Base-by-base conservation (phyloP, 2,113 vertebrate genomes). In the Boulengeromyrus knoepffleri region DNA sequence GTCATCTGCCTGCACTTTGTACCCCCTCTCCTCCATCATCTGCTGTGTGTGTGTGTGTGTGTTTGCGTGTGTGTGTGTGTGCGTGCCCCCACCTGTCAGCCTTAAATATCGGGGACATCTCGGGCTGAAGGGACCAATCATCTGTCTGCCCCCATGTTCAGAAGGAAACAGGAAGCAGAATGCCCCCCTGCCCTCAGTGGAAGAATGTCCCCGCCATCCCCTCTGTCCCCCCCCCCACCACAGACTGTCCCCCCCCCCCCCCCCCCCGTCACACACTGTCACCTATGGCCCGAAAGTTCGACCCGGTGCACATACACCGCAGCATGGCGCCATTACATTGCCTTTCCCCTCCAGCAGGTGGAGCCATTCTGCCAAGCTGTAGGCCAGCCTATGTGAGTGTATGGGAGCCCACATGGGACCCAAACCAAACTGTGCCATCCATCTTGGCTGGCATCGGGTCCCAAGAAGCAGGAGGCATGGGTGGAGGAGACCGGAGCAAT, bases 361-460 rank as follows among this genome's bases (percentile, higher is more conserved):
- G 36, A 3, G 15, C 50, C 50, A 46, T 56, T 42, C 17, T 49
- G 17, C 74, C 74, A 39, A 53, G 42, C 46, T 39, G 70, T 19
- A n/a, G 66, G 31, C 12, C 66, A 13, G n/a, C 66, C 66, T n/a
- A 66, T 62, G 62, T 50, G 70, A 74, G 85, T 47, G 21, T 5
- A 47, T 52, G 21, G 39, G 24, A 66, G 27, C 3, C 77, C 85
- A 39, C 66, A 5, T 62, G 90, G 90, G 90, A 86, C 66, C 52
- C 27, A 21, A 90, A 42, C 85, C 87, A 88, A 87, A 91, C 91
- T 70, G 56, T 50, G 90, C 89, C 91, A 92, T 92, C 91, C 58
- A 91, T 92, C 91, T 91, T 88, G 85, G 91, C 31, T 91, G 92
- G 90, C 92, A 92, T 46, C 27, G 2, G 49, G 91, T 91, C 91